Conservation (phyloP, 2,888 invertebrate species). For the Papilio demoleus region DNA sequence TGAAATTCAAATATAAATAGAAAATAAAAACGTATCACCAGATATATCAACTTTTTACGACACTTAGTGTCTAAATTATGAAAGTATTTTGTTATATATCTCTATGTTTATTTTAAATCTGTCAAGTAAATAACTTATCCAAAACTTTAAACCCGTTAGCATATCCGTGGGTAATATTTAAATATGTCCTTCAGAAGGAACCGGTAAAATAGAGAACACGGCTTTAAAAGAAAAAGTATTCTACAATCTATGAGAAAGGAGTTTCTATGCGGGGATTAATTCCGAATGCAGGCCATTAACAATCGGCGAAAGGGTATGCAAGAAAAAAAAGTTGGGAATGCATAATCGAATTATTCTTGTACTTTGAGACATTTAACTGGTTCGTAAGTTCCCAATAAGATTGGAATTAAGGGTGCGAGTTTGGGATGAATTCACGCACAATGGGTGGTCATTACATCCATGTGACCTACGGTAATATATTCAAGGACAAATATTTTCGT, state of each 20-base stretch:
- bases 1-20: not conserved
- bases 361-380: constrained; percentile 42
- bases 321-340: constrained; percentile 46
- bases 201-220: constrained; percentile 63
- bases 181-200: constrained; percentile 54
- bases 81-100: not conserved
- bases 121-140: constrained; percentile 40
- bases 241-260: constrained; percentile 62
- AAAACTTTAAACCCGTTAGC: constrained; percentile 57
- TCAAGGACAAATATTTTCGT: constrained; percentile 6
- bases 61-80: not conserved
- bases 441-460: constrained; percentile 42
- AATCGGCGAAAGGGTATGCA: constrained; percentile 53
- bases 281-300: constrained; percentile 51
- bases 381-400: constrained; percentile 42
- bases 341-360: constrained; percentile 53
- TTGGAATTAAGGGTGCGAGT: constrained; percentile 44
- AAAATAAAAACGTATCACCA: constrained; percentile 40
- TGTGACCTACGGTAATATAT: constrained; percentile 32
- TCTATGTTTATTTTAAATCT: constrained; percentile 10
- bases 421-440: constrained; percentile 45
- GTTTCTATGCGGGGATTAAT: constrained; percentile 58
- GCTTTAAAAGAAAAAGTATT: constrained; percentile 47
- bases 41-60: not conserved
- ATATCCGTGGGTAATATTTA: constrained; percentile 49